These are phyloP conservation scores for Andricus curvator DNA, from an alignment of 2,888 invertebrate genomes.

Conservation along the genomic window DNA sequence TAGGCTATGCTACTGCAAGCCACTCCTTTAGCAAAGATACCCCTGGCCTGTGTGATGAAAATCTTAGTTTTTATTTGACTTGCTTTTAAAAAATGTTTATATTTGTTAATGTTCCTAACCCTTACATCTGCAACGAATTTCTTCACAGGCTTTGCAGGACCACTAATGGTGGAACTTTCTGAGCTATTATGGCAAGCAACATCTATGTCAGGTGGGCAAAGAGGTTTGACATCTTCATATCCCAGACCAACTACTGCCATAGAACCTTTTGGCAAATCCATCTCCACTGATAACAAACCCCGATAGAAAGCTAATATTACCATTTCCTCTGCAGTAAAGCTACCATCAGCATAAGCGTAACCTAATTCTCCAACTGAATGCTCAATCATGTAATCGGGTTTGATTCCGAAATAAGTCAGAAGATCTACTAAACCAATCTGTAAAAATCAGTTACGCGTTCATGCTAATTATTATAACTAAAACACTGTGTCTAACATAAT, in stretches of 20 bases:
- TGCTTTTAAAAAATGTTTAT: too few species aligned
- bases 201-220: slow-evolving; percentile 88
- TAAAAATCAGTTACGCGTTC: not conserved
- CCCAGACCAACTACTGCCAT: slow-evolving; percentile 93
- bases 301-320: slow-evolving; percentile 68
- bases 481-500: too few species aligned
- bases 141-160: slow-evolving; percentile 80
- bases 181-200: slow-evolving; percentile 93
- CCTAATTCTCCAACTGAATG: slow-evolving; percentile 97
- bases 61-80: too few species aligned
- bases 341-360: slow-evolving; percentile 96
- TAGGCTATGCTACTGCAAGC: slow-evolving; percentile 85
- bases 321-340: slow-evolving; percentile 83
- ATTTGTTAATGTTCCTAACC: slow-evolving; percentile 50
- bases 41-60: slow-evolving; percentile 80
- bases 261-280: slow-evolving; percentile 82
- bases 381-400: slow-evolving; percentile 88
- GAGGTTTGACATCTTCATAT: slow-evolving; percentile 81
- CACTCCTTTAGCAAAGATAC: slow-evolving; percentile 90
- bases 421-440: slow-evolving; percentile 84
- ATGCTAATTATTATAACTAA: too few species aligned
- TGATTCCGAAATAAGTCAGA: slow-evolving; percentile 81
- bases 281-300: slow-evolving; percentile 69
- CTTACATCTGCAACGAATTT: slow-evolving; percentile 83
- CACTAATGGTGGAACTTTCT: slow-evolving; percentile 93